Base-by-base conservation (phyloP, 2,797 vertebrate species). In the Myoxocephalus aenaeus region DNA sequence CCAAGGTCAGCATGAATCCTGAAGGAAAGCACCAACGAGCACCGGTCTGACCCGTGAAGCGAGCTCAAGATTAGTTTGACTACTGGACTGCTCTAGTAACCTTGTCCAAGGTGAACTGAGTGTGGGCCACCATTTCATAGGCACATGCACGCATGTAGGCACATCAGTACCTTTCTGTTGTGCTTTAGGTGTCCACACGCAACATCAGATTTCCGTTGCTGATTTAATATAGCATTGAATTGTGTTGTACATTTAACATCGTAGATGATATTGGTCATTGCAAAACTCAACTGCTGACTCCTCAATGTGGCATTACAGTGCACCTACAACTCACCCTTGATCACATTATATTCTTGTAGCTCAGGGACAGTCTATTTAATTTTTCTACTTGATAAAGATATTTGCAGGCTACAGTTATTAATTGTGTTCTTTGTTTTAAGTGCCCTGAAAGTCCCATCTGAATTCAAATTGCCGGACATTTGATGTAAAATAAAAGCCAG, bases 31-130 rank as follows among this genome's bases (percentile, higher is more conserved):
- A 29, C 36, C 4, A 12, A 0, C 61, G 48, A 63, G 50, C 17
- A 54, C 25, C 57, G 14, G 42, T 62, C 10, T 64, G 77, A 65
- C 57, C 18, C 46, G 64, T 10, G 20, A 50, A 32, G 14, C 59
- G 4, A 34, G 38, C 48, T 56, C 44, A 15, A 6, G 3, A 48
- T 40, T 64, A 42, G 62, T 80, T 73, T 64, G 34, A 22, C 56
- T 79, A 44, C 50, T 50, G 48, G 65, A 57, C 69, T 77, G 79
- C 2, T 48, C 0, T 50, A 70, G 38, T 89, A 73, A 88, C 88
- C 88, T 90, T 91, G 86, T 71, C 51, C 86, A 91, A 88, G 77
- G 90, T 89, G 73, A 92, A 48, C 22, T 51, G 65, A 7, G 38
- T 58, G 75, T 61, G 67, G 44, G 81, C 81, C 75, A 73, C 86